These are phyloP conservation scores for Phaethornis superciliosus DNA, from an alignment of 2,113 vertebrate genomes.

Conservation along the genomic window DNA sequence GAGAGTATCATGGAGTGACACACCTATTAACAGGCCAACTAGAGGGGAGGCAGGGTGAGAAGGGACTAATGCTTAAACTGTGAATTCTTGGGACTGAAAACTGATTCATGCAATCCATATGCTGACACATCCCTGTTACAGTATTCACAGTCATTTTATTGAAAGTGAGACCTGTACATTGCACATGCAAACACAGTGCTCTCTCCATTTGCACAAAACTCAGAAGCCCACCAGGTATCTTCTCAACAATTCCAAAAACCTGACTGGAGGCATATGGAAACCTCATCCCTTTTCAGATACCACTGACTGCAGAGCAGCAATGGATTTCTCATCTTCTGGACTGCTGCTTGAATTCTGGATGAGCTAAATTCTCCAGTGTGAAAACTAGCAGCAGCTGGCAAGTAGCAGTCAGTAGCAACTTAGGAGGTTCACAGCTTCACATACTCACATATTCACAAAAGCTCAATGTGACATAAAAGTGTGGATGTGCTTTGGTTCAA, in stretches of 20 bases:
- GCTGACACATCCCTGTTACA: not conserved
- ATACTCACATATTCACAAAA: no score
- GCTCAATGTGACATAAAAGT: not conserved
- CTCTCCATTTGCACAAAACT: not conserved
- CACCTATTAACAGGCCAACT: not conserved
- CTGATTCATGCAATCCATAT: not conserved
- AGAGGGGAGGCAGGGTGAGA: not conserved
- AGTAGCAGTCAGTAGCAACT: not conserved
- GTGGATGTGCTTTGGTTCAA: not conserved
- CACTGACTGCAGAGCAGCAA: not conserved
- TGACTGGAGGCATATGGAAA: not conserved
- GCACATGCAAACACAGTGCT: not conserved
- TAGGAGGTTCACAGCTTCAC: not conserved
- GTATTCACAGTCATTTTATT: not conserved
- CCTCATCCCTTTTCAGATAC: not conserved
- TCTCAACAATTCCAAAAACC: not conserved
- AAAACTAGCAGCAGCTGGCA: not conserved
- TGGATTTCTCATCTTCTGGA: not conserved
- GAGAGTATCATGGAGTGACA: accelerated
- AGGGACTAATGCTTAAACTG: not conserved
- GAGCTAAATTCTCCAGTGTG: not conserved
- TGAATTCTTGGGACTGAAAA: not conserved
- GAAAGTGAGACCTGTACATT: not conserved
- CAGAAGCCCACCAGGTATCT: not conserved
- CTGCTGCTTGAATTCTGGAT: not conserved